Base-by-base conservation (phyloP, 2,113 vertebrate species). In the Leptocoma aspasia region DNA sequence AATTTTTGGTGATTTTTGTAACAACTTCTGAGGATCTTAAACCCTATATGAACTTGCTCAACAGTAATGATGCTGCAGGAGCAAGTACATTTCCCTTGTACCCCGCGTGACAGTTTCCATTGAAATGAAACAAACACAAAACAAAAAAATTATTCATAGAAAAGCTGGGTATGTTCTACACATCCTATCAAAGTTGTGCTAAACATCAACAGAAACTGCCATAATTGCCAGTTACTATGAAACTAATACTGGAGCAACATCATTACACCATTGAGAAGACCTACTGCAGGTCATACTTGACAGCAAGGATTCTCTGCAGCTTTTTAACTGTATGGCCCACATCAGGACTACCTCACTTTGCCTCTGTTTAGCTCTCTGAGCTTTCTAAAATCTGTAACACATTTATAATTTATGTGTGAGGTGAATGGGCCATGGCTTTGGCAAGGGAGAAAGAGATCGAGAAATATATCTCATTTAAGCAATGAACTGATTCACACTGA, bases 41-140 rank as follows among this genome's bases (percentile, higher is more conserved):
- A 76, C 13, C 31, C 20, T 41, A 44, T 54, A 70, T 4, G 20
- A 86, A 66, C 33, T 75, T 54, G 17, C 23, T 86, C 7, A 82
- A 50, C 7, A 75, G 54, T 13, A 90, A 47, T 2, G 10, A 50
- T 39, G 64, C 41, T 84, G 45, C 56, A 66, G 3, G 17, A 84
- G 41, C 21, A 20, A 7, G 16, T 10, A 22, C 19, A 45, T 66
- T 35, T 57, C 9, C 33, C 24, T 41, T 52, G 3, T 44, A 69
- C 1, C 63, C 31, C 18, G 24, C 0, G 1, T 56, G 30, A 63
- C 37, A 76, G 44, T 30, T 65, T 61, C 50, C 45, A 65, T 0
- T 23, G 7, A 69, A 30, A 60, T 2, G 4, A 83, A 82, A 60
- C 3, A 6, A 76, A 60, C 8, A 64, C 9, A 39, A 50, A 53